Evolutionary conservation across 2,113 vertebrate species (phyloP), one percentile per base, ranked within the genome.

Genomic region (Gobius niger): DNA sequence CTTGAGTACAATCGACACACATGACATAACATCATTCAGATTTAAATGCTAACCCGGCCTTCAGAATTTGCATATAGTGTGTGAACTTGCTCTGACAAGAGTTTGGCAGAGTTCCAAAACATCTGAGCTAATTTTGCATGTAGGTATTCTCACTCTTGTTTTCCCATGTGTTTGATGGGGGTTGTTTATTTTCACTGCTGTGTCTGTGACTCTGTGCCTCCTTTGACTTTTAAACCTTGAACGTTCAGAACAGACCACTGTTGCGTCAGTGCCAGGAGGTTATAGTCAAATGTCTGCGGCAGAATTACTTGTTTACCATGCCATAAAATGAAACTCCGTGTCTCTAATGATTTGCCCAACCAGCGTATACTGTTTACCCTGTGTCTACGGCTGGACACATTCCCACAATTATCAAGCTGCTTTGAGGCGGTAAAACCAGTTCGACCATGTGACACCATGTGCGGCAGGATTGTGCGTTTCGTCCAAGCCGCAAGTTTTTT

Each of bases 331-430:
- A 60, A 9, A 7, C 13, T 68, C 64, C 65, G 53, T 64, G n/a
- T 47, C 18, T 59, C n/a, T 65, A 54, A 77, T 60, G 73, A 13
- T 65, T 67, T 50, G 44, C 56, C 53, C 11, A 50, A 18, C 60
- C 34, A 44, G 54, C 1, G 15, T 24, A 11, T 40, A 66, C 60
- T 67, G 59, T 79, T 85, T 72, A 57, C 62, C 62, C 73, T 68
- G 50, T 76, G 75, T 84, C 72, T 81, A 68, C 70, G 66, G 11
- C 9, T 63, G 68, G 68, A 75, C 63, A 77, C 80, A 66, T 80
- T 82, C 72, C 83, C 72, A 74, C 62, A 70, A 67, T 81, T 78
- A 70, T 81, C 73, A 72, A 79, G 80, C 76, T 63, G 78, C 74
- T 63, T 64, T 12, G 47, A 68, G 65, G 57, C 60, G 73, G 68